Percentiles rank a stretch among this genome's conserved stretches.
phyloP scores from a whole-genome alignment of 2,113 vertebrate genomes.

The Thamnaconus septentrionalis region DNA sequence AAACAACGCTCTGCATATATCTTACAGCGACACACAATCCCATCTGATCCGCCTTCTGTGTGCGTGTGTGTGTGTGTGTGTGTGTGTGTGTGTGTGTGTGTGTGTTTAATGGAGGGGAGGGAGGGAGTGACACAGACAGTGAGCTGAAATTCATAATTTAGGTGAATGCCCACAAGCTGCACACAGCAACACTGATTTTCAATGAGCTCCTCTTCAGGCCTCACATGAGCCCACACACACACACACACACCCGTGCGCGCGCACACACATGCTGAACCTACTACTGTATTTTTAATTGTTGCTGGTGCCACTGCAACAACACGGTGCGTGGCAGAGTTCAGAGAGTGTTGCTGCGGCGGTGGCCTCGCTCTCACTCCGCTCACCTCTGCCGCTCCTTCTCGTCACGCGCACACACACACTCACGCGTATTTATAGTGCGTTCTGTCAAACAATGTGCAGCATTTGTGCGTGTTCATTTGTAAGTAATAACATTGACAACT shows the following conservation, averaged over 20 bases:
- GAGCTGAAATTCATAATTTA: conserved; percentile 73
- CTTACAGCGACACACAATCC: conserved; percentile 60
- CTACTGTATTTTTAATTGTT: conserved; percentile 67
- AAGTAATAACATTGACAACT: conserved; percentile 74
- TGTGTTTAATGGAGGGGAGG: conserved; percentile 1
- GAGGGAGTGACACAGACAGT: conserved; percentile 43
- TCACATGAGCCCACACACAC: conserved; percentile 15
- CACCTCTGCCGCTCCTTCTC: conserved; percentile 22
- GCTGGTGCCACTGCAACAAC: conserved; percentile 39
- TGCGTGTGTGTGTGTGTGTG: conserved; percentile 22
- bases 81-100: conserved; percentile 11
- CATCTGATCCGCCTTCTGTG: conserved; percentile 10
- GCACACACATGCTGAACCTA: conserved; percentile 1
- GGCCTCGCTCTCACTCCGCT: conserved; percentile 17
- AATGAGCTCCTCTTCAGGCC: conserved; percentile 51
- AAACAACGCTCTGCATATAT: conserved; percentile 65
- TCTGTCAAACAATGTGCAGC: conserved; percentile 52
- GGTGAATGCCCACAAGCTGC: conserved; percentile 68
- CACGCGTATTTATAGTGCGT: conserved; percentile 62
- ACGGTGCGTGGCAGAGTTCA: conserved; percentile 11
- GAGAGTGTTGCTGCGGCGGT: conserved; percentile 11
- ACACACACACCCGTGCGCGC: conserved; percentile 11
- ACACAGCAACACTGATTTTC: conserved; percentile 56
- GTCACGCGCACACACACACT: conserved; percentile 18
- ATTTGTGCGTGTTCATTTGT: conserved; percentile 69